Evolutionary conservation across 2,888 invertebrate species (phyloP), one percentile per base, ranked within the genome.

Genomic region (Cataglyphis altisquamis): DNA sequence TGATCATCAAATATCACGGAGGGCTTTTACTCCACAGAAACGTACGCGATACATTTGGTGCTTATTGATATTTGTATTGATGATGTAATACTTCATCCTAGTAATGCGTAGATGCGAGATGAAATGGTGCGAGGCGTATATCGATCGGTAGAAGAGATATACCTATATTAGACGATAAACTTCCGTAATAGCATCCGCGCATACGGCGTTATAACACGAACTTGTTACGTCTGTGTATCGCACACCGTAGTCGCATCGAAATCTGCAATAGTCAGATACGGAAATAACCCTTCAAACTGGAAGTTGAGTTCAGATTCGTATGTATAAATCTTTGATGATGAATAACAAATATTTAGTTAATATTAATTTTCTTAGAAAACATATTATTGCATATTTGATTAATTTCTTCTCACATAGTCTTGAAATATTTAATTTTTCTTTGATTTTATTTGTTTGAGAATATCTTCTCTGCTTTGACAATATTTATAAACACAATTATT

Each of bases 91-190:
- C 36, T 75, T 75, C 64, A 75, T 52, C 4, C 8, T n/a, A 21
- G 18, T 21, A 25, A 21, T 21, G 32, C 18, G 48, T 62, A 48
- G 48, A 63, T 63, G 21, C 45, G 21, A 73, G 77, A 62, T 74
- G 74, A 63, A 74, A 73, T 48, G 29, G 39, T 45, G 66, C 18
- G 6, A 57, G 25, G 8, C 6, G 12, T 18, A 21, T 25, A 41
- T 60, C 62, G 66, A 74, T 82, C 75, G 64, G 52, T 62, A 32
- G 41, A 82, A 57, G 57, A 68, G 62, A n/a, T 78, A 83, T 85
- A 62, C 32, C 25, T 60, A 80, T 80, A 70, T 83, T 62, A 75
- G 60, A 75, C 75, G 82, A 86, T 87, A 85, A 85, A 87, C 77
- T 86, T 80, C 52, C 74, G 66, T 75, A 87, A 87, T 80, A 83